A percentile compares a stretch with the other conserved stretches of the same genome.
These are phyloP conservation scores for Alfaro cultratus DNA, from an alignment of 2,797 vertebrate genomes.

Conservation along the genomic window DNA sequence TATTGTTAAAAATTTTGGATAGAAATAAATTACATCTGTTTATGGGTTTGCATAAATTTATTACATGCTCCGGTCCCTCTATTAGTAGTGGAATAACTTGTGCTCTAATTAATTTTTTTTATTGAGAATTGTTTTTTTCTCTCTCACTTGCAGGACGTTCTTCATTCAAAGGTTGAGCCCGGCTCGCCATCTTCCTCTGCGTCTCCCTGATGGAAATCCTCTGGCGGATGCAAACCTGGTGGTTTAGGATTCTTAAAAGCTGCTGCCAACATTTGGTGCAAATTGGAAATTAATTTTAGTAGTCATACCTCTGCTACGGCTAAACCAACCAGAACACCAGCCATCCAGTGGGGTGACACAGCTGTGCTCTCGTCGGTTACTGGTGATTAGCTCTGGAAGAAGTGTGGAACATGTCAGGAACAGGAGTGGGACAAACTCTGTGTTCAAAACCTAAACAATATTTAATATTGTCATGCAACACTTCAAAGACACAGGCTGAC, in stretches of 20 bases:
- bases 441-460: background rate
- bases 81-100: background rate
- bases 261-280: background rate
- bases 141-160: background rate
- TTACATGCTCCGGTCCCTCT: background rate
- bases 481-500: background rate
- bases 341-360: background rate
- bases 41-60: background rate
- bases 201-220: background rate
- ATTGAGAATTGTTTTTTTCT: background rate
- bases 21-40: background rate
- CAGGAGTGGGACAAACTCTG: background rate
- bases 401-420: background rate
- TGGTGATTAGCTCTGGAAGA: background rate
- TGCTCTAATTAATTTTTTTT: background rate
- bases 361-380: background rate
- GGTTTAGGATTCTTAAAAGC: background rate
- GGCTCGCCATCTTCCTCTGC: background rate
- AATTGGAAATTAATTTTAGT: background rate
- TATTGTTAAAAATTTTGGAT: background rate
- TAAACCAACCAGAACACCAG: background rate
- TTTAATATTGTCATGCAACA: background rate
- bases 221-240: background rate
- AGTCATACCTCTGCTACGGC: background rate
- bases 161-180: background rate